phyloP scores from a whole-genome alignment of 2,797 vertebrate genomes.

The Pygocentrus nattereri region DNA sequence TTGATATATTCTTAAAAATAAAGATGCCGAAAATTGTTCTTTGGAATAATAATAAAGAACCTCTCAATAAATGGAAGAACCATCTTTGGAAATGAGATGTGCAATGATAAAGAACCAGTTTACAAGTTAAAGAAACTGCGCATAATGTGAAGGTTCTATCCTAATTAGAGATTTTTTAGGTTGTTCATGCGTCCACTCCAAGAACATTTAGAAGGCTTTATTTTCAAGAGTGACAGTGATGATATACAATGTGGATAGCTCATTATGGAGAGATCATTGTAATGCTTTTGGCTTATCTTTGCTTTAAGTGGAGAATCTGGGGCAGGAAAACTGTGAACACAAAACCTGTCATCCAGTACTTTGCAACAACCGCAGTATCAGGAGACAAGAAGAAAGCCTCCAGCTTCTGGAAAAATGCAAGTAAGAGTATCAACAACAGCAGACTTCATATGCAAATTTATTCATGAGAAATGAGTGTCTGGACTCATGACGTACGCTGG shows the following conservation, averaged over 20 bases:
- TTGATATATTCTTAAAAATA: too few species aligned
- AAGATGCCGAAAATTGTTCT: too few species aligned
- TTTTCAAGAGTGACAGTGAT: background rate
- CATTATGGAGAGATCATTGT: background rate
- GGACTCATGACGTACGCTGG: conserved; percentile 1
- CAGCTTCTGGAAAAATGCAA: conserved; percentile 1
- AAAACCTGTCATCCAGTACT: conserved; percentile 29
- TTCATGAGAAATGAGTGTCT: background rate
- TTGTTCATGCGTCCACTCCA: too few species aligned
- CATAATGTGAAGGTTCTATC: too few species aligned
- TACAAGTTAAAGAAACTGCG: too few species aligned
- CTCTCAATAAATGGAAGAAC: too few species aligned
- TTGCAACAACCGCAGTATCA: conserved; percentile 63
- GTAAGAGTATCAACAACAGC: background rate
- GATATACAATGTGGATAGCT: background rate
- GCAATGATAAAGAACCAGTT: too few species aligned
- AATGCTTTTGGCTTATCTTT: background rate
- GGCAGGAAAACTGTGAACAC: conserved; percentile 81
- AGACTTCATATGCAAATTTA: background rate
- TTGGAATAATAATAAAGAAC: too few species aligned
- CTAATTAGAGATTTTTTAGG: too few species aligned
- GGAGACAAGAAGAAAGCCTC: background rate
- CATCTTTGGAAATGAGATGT: too few species aligned
- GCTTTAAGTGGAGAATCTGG: conserved; percentile 83
- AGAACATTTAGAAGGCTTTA: too few species aligned